Conservation (phyloP, 2,797 vertebrate species). For the Anableps anableps region DNA sequence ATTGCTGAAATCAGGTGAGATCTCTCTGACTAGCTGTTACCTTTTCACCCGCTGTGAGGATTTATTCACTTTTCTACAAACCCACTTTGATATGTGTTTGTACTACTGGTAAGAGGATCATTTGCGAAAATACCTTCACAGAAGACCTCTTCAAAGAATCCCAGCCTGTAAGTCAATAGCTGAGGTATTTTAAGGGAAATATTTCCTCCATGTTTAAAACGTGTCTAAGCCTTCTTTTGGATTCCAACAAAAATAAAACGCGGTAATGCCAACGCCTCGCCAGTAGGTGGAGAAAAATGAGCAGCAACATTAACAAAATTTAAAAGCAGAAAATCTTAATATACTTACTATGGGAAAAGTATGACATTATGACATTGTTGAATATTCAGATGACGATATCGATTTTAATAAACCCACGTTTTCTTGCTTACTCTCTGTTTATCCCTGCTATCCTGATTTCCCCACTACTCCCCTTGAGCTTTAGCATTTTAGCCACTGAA, state of each 20-base stretch:
- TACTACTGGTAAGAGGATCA: not conserved
- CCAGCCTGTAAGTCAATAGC: too few relatives aligned
- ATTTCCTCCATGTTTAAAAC: not conserved
- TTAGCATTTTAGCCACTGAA: not conserved
- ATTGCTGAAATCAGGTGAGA: not conserved
- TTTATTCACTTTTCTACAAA: not conserved
- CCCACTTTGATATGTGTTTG: not conserved
- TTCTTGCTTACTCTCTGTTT: not conserved
- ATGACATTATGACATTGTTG: not conserved
- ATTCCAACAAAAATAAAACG: too few relatives aligned
- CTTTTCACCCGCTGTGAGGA: not conserved
- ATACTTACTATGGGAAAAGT: not conserved
- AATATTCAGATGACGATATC: too few relatives aligned
- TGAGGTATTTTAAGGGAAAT: not conserved
- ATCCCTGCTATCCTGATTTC: not conserved
- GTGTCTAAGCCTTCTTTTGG: too few relatives aligned
- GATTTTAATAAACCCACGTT: not conserved
- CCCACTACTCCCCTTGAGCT: not conserved
- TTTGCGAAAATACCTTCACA: not conserved
- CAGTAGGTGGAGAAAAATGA: not conserved
- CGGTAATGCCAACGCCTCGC: not conserved
- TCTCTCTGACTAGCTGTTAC: too few relatives aligned
- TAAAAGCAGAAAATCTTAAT: not conserved
- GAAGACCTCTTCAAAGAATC: not conserved
- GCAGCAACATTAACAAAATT: not conserved